phyloP scores from a whole-genome alignment of 2,797 vertebrate genomes.

The Geotrypetes seraphini region DNA sequence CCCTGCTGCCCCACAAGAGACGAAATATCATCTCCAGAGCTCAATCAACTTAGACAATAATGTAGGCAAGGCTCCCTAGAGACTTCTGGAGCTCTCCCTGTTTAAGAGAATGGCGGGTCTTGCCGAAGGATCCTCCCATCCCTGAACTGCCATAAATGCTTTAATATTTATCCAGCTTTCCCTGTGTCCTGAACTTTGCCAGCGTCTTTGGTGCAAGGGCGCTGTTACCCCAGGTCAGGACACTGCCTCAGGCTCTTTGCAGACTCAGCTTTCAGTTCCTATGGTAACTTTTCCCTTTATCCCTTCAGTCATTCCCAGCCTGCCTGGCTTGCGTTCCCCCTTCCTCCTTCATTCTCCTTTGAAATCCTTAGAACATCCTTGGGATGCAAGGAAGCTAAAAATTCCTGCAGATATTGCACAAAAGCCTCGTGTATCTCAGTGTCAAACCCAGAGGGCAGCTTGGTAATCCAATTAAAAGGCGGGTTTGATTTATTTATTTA shows the following conservation, averaged over 20 bases:
- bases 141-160: constrained; percentile 13
- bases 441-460: constrained; percentile 49
- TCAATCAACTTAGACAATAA: neutral
- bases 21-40: neutral
- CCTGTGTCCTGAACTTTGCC: constrained; percentile 29
- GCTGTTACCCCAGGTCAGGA: constrained; percentile 49
- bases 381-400: constrained; percentile 28
- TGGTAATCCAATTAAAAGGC: constrained; percentile 59
- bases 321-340: constrained; percentile 10
- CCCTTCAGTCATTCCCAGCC: constrained; percentile 46
- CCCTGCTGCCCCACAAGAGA: neutral
- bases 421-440: constrained; percentile 57
- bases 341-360: constrained; percentile 48
- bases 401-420: constrained; percentile 50
- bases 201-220: constrained; percentile 38
- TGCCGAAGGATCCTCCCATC: too few relatives aligned
- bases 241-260: constrained; percentile 43
- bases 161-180: constrained; percentile 45
- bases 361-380: constrained; percentile 51
- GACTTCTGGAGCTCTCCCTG: neutral
- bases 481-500: constrained; percentile 32
- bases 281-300: constrained; percentile 35
- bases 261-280: constrained; percentile 53
- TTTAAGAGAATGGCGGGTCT: constrained; percentile 6
- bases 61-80: neutral